A percentile compares a stretch with the other conserved stretches of the same genome.
phyloP scores from a whole-genome alignment of 2,888 invertebrate genomes.

The Copidosoma aretas region DNA sequence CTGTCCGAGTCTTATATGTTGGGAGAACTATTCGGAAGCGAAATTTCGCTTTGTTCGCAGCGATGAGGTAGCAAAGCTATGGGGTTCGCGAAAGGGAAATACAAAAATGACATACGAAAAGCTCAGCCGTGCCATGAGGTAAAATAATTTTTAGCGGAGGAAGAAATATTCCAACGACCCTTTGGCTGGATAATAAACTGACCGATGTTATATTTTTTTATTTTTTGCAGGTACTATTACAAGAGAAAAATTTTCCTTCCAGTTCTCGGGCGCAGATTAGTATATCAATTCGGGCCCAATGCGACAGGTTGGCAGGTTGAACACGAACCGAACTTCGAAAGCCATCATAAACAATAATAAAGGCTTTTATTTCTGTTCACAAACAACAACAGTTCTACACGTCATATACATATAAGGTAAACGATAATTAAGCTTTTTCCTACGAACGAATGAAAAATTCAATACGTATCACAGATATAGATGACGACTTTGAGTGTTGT shows the following conservation, averaged over 20 bases:
- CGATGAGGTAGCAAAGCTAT: slow-evolving; percentile 83
- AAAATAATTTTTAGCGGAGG: too few species aligned
- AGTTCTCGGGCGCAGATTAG: slow-evolving; percentile 77
- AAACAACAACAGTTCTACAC: too few species aligned
- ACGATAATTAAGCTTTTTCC: too few species aligned
- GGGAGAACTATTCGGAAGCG: slow-evolving; percentile 85
- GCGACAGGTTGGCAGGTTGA: slow-evolving; percentile 79
- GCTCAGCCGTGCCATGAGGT: slow-evolving; percentile 88
- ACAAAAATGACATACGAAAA: slow-evolving; percentile 92
- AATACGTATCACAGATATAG: too few species aligned
- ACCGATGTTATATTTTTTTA: neutral
- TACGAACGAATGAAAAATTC: too few species aligned
- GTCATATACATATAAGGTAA: too few species aligned
- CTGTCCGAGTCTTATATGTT: slow-evolving; percentile 83
- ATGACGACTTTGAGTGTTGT: too few species aligned
- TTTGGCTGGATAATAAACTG: too few species aligned
- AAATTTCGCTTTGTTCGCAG: slow-evolving; percentile 88
- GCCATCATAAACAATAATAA: too few species aligned
- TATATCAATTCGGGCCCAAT: slow-evolving; percentile 83
- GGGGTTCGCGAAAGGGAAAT: slow-evolving; percentile 87
- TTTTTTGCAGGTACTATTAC: slow-evolving; percentile 74
- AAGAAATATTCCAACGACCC: neutral
- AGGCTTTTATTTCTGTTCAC: too few species aligned
- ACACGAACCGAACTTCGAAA: slow-evolving; percentile 70
- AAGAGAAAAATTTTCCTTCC: slow-evolving; percentile 77